Conservation (phyloP, 2,113 vertebrate species). For the Anolis sagrei region DNA sequence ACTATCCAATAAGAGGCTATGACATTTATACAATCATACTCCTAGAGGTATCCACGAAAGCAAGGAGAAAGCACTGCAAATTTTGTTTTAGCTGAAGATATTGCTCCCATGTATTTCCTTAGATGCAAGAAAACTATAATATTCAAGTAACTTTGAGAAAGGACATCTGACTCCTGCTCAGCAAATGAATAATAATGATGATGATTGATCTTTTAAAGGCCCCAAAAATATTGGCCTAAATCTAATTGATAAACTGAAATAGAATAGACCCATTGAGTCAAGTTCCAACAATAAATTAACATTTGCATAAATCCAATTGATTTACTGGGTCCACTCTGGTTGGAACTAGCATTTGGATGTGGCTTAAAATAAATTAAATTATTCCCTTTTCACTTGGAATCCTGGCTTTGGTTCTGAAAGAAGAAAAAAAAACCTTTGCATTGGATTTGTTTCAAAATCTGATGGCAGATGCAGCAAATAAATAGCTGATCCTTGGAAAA, state of each 20-base stretch:
- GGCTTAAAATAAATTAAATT: neutral
- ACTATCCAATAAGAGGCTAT: neutral
- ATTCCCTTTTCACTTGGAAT: neutral
- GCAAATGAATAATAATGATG: neutral
- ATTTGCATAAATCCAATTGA: too few relatives aligned
- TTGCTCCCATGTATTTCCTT: neutral
- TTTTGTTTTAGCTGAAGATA: neutral
- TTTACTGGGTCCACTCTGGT: too few relatives aligned
- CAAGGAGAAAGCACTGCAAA: neutral
- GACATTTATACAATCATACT: neutral
- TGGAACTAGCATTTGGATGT: too few relatives aligned
- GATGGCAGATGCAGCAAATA: neutral
- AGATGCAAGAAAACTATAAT: neutral
- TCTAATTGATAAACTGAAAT: too few relatives aligned
- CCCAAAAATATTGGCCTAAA: neutral
- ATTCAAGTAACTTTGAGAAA: neutral
- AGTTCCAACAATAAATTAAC: too few relatives aligned
- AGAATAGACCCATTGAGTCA: too few relatives aligned
- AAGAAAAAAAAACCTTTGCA: neutral
- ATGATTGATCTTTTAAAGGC: neutral
- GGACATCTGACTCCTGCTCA: neutral
- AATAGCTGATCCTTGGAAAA: neutral
- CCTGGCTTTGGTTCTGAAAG: neutral
- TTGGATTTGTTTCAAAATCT: neutral
- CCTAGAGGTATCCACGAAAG: neutral